These are phyloP conservation scores for Coelinius sp. DNA, from an alignment of 2,888 invertebrate species.

Conservation along the genomic window DNA sequence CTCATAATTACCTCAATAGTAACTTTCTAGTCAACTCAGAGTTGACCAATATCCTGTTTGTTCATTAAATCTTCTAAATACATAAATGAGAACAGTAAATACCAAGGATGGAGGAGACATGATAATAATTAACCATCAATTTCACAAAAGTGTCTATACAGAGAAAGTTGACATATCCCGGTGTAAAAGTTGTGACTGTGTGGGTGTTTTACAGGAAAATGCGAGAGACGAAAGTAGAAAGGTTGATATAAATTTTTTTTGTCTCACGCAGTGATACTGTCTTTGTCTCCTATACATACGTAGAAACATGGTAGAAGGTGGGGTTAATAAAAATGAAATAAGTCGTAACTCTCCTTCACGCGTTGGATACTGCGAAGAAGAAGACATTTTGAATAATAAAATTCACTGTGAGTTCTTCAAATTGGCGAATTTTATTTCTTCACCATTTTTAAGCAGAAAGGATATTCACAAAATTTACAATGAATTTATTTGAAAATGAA, in stretches of 20 bases:
- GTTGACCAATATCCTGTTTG: not conserved
- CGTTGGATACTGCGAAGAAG: not conserved
- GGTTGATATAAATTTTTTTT: slow-evolving; percentile 25
- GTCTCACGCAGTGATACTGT: slow-evolving; percentile 33
- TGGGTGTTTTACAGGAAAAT: slow-evolving; percentile 10
- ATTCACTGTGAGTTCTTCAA: not conserved
- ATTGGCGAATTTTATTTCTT: not conserved
- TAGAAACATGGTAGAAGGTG: slow-evolving; percentile 28
- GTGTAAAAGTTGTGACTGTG: slow-evolving; percentile 21
- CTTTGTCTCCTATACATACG: slow-evolving; percentile 17
- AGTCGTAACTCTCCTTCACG: slow-evolving; percentile 2
- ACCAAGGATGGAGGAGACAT: slow-evolving; percentile 18
- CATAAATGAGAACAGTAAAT: slow-evolving; percentile 20
- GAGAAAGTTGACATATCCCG: slow-evolving; percentile 38
- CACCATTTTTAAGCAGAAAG: not conserved
- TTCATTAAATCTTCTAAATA: not conserved
- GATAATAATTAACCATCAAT: slow-evolving; percentile 43
- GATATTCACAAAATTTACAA: no score
- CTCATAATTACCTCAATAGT: not conserved
- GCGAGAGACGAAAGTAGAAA: slow-evolving; percentile 13
- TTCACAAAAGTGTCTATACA: slow-evolving; percentile 9
- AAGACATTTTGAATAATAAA: slow-evolving; percentile 31
- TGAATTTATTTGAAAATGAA: no score
- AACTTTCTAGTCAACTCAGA: not conserved
- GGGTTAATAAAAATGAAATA: slow-evolving; percentile 23